Conservation (phyloP, 1,140 invertebrate genomes). For the Lysiphlebus fabarum region DNA sequence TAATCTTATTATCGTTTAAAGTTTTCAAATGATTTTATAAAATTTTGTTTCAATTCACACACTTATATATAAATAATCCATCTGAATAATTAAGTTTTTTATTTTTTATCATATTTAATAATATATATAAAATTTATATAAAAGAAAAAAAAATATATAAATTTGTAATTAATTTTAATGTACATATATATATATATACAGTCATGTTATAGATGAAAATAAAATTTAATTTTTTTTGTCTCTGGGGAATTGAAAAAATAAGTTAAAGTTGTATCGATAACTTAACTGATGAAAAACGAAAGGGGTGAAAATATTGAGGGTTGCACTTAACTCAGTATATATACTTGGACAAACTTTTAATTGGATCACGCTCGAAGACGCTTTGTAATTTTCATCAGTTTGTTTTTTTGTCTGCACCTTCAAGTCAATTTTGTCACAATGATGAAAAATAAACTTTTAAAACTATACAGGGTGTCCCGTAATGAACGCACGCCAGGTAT, state of each 20-base stretch:
- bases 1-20: slow-evolving; percentile 21
- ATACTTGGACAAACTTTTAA: slow-evolving; percentile 30
- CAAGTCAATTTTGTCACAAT: too few species aligned
- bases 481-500: too few species aligned
- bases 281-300: not conserved
- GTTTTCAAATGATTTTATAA: slow-evolving; percentile 18
- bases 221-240: not conserved
- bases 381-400: slow-evolving; percentile 20
- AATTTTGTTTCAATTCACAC: not conserved
- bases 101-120: too few species aligned
- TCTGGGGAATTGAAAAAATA: not conserved
- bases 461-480: too few species aligned
- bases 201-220: not conserved
- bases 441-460: too few species aligned
- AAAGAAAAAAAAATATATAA: not conserved
- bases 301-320: not conserved
- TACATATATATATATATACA: too few species aligned
- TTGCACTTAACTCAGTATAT: not conserved
- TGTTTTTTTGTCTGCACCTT: not conserved
- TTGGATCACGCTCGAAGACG: slow-evolving; percentile 27
- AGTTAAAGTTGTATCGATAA: not conserved
- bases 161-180: too few species aligned
- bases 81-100: not conserved
- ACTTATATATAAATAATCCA: too few species aligned
- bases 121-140: too few species aligned